Percentiles rank a stretch among this genome's conserved stretches.
Conservation (phyloP, 2,888 invertebrate genomes). For the Saturnia pavonia region DNA sequence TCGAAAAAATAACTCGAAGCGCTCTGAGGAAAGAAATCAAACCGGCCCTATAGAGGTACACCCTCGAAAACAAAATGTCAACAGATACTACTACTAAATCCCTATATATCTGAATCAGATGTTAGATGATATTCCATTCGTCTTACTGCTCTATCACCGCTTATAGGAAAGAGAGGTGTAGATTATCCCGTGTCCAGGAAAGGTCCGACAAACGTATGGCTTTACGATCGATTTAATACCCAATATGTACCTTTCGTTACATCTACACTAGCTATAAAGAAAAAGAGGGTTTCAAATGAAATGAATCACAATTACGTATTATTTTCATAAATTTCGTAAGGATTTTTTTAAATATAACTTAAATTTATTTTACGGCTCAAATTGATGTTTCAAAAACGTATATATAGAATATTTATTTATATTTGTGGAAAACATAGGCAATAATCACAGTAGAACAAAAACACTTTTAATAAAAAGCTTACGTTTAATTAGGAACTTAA, state of each 20-base stretch:
- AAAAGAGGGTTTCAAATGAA: not conserved
- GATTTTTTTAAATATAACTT: not conserved
- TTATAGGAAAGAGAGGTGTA: slow-evolving; percentile 18
- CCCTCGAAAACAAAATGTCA: slow-evolving; percentile 25
- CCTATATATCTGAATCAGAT: slow-evolving; percentile 27
- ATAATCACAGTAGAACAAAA: too few species aligned
- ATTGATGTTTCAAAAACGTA: too few species aligned
- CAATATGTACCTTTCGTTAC: slow-evolving; percentile 24
- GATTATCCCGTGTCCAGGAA: slow-evolving; percentile 19
- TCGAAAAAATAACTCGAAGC: not conserved
- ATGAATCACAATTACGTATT: not conserved
- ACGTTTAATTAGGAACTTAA: too few species aligned
- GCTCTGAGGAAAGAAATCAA: not conserved
- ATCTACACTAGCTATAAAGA: not conserved
- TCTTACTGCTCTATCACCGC: slow-evolving; percentile 18
- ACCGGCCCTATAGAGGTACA: not conserved
- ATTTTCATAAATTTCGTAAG: not conserved
- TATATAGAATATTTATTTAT: too few species aligned
- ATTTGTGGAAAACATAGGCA: too few species aligned
- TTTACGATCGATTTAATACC: slow-evolving; percentile 29
- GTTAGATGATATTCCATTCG: slow-evolving; percentile 24
- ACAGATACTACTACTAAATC: slow-evolving; percentile 25
- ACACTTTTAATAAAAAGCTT: too few species aligned
- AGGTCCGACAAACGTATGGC: slow-evolving; percentile 25
- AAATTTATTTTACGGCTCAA: too few species aligned